Evolutionary conservation across 2,113 vertebrate species (phyloP), one percentile per base, ranked within the genome.

Genomic region (Centropus unirufus): DNA sequence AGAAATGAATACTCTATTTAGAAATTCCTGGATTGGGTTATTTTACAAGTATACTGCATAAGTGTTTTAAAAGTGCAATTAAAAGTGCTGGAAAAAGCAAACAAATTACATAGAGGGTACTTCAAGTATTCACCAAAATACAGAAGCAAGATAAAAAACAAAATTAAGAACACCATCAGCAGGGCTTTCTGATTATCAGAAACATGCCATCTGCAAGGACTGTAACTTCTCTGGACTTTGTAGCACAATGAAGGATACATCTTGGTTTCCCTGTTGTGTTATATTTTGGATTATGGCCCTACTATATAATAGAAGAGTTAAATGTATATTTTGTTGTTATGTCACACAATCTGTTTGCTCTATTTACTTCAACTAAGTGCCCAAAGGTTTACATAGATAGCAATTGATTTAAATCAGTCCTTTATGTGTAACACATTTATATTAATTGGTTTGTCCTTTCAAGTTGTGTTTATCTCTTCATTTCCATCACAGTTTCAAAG

Each of bases 401-500:
- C 91, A 97, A 96, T 97, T 96, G 97, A 98, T 97, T 98, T 97
- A 98, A 98, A 98, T 98, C 97, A 97, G 95, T 95, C 97, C 94
- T 93, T 98, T 98, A 97, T 95, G 95, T 97, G 95, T 97, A 98
- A 98, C 98, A 98, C 98, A 99, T 99, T 99, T 99, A 99, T 99
- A 99, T 98, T 99, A 99, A 99, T 99, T 99, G 98, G 99, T 99
- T 98, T 99, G 99, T 99, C 99, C 99, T 99, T 99, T 99, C 99
- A 99, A 98, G 99, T 99, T 99, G 98, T 98, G 98, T 99, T 99
- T 99, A 99, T 99, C 98, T 99, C 99, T 99, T 99, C 98, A 98
- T 98, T 99, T 98, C 98, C 97, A 98, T 98, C 98, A 98, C 97
- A 98, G 97, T 98, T 99, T 98, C 98, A 99, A 99, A 99, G 99